Evolutionary conservation across 2,888 invertebrate genomes (phyloP).

Genomic region (Acheta domesticus): DNA sequence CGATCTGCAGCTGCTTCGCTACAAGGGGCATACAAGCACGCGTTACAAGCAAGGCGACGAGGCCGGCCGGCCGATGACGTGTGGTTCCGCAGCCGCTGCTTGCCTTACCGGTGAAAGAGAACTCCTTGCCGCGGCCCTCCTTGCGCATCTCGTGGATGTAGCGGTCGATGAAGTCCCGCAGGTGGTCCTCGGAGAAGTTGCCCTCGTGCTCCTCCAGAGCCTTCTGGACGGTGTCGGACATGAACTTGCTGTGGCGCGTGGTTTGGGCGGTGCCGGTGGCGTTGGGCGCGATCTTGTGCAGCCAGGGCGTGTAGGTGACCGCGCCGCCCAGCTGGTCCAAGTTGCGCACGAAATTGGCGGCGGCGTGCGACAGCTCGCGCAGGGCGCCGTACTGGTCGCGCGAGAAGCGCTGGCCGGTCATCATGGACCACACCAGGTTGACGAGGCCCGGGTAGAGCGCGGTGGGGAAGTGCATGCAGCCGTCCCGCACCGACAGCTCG

Average conservation of each 20-base stretch:
- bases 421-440: constrained; percentile 57
- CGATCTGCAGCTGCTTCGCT: constrained; percentile 71
- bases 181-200: constrained; percentile 59
- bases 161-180: constrained; percentile 76
- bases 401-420: constrained; percentile 53
- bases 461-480: constrained; percentile 53
- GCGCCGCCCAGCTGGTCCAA: constrained; percentile 60
- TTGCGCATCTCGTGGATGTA: constrained; percentile 67
- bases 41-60: no score
- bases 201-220: constrained; percentile 57
- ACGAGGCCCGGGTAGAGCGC: constrained; percentile 54
- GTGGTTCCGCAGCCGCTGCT: no score
- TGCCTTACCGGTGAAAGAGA: constrained; percentile 22
- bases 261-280: constrained; percentile 56
- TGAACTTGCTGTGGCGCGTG: constrained; percentile 51
- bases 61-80: no score
- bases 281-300: constrained; percentile 58
- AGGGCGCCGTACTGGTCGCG: constrained; percentile 53
- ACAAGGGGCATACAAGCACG: constrained; percentile 45
- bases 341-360: constrained; percentile 55
- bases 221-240: constrained; percentile 55
- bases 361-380: constrained; percentile 48
- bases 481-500: constrained; percentile 46
- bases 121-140: constrained; percentile 49
- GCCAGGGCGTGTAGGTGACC: constrained; percentile 58